These are phyloP conservation scores for Dicranocentrus wangi DNA, from an alignment of 2,888 invertebrate species.

Conservation along the genomic window DNA sequence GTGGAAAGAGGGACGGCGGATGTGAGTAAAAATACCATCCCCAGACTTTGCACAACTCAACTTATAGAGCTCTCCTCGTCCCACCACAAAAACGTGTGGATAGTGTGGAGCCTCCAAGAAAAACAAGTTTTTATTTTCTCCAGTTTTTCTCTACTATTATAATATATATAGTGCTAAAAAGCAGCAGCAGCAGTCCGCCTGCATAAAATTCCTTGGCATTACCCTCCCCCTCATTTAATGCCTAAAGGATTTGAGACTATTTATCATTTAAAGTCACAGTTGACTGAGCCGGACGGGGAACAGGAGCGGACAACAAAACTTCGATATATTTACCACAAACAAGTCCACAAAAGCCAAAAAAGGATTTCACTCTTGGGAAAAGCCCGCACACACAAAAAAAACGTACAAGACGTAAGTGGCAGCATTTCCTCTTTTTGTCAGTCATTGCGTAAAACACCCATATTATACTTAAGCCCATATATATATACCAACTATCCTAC, in stretches of 20 bases:
- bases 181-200: slow-evolving; percentile 19
- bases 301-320: slow-evolving; percentile 47
- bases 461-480: no score
- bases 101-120: no score
- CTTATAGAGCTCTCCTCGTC: no score
- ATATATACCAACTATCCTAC: no score
- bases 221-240: slow-evolving; percentile 53
- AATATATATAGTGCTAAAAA: slow-evolving; percentile 23
- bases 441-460: background rate
- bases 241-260: slow-evolving; percentile 58
- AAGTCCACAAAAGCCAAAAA: slow-evolving; percentile 45
- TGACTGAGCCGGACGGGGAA: slow-evolving; percentile 55
- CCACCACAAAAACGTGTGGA: background rate
- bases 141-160: background rate
- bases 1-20: slow-evolving; percentile 25
- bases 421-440: slow-evolving; percentile 51
- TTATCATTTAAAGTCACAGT: slow-evolving; percentile 60
- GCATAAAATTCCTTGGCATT: slow-evolving; percentile 15
- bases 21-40: slow-evolving; percentile 1
- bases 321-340: slow-evolving; percentile 39
- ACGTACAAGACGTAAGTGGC: slow-evolving; percentile 50
- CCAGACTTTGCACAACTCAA: slow-evolving; percentile 1
- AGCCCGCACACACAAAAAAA: slow-evolving; percentile 10
- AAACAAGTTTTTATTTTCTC: slow-evolving; percentile 36
- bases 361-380: slow-evolving; percentile 2